Evolutionary conservation across 2,113 vertebrate species (phyloP).

Genomic region (Spizaetus ornatus): DNA sequence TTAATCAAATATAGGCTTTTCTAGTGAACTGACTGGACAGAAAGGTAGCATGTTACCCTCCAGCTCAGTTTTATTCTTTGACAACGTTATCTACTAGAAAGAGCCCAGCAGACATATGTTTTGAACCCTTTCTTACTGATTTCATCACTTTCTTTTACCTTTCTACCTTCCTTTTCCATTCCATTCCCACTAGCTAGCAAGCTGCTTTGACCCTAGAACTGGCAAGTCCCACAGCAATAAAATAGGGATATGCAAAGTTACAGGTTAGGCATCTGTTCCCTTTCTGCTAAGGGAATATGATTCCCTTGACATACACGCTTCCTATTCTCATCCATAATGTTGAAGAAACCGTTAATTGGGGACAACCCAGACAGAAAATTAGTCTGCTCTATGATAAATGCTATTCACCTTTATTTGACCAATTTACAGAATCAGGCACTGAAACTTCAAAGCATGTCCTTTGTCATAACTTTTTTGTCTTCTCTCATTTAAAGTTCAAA

Average conservation of each 20-base stretch:
- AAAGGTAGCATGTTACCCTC: neutral
- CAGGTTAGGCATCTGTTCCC: neutral
- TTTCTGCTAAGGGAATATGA: neutral
- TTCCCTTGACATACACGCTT: neutral
- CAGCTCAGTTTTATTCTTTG: constrained; percentile 6
- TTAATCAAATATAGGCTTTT: neutral
- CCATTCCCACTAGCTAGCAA: neutral
- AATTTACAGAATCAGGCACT: constrained; percentile 7
- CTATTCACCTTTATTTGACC: constrained; percentile 16
- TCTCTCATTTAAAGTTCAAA: neutral
- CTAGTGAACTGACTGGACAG: neutral
- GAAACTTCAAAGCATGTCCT: neutral
- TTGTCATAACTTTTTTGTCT: neutral
- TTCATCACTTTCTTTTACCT: neutral
- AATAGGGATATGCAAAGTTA: neutral
- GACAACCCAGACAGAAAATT: constrained; percentile 12
- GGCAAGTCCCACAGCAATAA: neutral
- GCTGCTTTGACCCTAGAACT: neutral
- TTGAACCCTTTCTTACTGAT: neutral
- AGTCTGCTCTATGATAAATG: constrained; percentile 16
- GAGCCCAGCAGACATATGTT: neutral
- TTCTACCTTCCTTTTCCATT: neutral
- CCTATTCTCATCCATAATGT: neutral
- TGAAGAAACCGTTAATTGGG: neutral
- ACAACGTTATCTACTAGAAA: neutral